Evolutionary conservation across 2,797 vertebrate genomes (phyloP), one percentile per base, ranked within the genome.

Genomic region (Oryzias sinensis): DNA sequence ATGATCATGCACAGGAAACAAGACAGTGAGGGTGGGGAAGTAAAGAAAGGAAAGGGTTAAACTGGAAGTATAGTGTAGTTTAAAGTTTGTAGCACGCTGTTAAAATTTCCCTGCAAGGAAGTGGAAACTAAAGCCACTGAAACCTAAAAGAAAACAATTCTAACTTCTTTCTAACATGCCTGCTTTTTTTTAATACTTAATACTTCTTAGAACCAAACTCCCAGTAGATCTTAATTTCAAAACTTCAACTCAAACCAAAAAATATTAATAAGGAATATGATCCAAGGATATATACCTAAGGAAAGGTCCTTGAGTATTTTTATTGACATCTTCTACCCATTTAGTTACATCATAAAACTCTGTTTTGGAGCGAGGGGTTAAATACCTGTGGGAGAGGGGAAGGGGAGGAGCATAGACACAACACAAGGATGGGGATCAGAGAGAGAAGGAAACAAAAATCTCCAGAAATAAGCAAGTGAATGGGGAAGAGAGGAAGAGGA

Each of bases 311-410:
- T 92, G 92, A 94, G 94, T 96, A 95, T 98, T 98, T 98, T 92
- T 98, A 98, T 99, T 98, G 95, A 99, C 97, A 97, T 99, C 97
- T 96, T 98, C 96, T 95, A 99, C 95, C 96, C 97, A 99, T 93
- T 97, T 98, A 97, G 96, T 96, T 96, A 99, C 95, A 98, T 98
- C 95, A 98, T 96, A 98, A 97, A 93, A 94, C 92, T 97, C 94
- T 93, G 94, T 93, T 97, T 98, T 98, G 96, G 93, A 93, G 93
- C 94, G 95, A 92, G 97, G 95, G 88, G 96, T 99, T 98, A 98
- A 98, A 98, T 96, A 99, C 97, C 97, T 99, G 97, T 94, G 93
- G 92, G 95, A 93, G 90, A 55, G 71, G 42, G 48, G 51, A 25
- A 14, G 59, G 91, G 89, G 91, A 90, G 27, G 50, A 42, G 92